These are phyloP conservation scores for Trogon surrucura DNA, from an alignment of 2,113 vertebrate genomes.

Conservation along the genomic window DNA sequence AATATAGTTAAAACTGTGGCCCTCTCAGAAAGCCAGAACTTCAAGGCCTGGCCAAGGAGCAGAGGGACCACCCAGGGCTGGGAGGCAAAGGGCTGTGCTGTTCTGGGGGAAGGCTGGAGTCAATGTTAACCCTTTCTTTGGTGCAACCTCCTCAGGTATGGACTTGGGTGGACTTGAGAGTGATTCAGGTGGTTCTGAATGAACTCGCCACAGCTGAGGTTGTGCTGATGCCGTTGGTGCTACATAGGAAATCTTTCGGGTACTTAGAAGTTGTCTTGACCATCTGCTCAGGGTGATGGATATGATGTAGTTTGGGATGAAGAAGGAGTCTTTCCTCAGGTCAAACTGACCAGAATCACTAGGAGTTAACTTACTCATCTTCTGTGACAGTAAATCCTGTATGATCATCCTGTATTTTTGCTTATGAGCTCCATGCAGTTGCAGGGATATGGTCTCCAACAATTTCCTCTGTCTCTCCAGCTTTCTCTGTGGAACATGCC, in stretches of 20 bases:
- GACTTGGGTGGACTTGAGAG: background rate
- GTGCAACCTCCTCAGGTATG: background rate
- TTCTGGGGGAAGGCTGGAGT: background rate
- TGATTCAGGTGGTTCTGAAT: background rate
- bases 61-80: background rate
- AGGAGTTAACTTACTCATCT: background rate
- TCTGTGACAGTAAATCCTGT: background rate
- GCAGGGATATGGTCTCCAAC: background rate
- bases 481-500: background rate
- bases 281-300: background rate
- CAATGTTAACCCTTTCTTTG: background rate
- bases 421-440: background rate
- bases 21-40: background rate
- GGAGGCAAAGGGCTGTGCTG: background rate
- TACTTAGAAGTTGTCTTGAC: background rate
- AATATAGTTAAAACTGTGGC: background rate
- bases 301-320: background rate
- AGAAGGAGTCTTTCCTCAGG: background rate
- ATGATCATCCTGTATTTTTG: rapidly evolving
- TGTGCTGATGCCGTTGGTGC: background rate
- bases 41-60: background rate
- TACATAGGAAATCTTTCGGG: background rate
- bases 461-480: background rate
- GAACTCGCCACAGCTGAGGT: background rate
- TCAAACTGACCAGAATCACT: background rate